Evolutionary conservation across 64 coral and sea anemone species (phyloP).

Genomic region (Acropora yongei): DNA sequence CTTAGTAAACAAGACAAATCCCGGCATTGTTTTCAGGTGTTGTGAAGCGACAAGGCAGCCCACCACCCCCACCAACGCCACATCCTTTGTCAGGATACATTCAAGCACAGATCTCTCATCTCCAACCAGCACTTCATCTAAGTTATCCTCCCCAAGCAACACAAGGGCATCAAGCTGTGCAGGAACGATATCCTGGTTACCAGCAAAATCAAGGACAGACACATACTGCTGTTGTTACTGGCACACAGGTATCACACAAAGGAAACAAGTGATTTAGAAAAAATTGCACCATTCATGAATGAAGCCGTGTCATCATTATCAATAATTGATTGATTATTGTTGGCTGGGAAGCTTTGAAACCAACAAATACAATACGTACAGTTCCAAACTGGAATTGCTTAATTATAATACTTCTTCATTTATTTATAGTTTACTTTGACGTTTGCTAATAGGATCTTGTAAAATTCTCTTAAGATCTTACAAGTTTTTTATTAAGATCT

Average conservation of each 20-base stretch:
- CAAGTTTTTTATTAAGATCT: no score
- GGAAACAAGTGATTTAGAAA: background rate
- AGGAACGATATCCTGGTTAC: slow-evolving; percentile 32
- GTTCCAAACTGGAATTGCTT: no score
- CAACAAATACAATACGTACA: no score
- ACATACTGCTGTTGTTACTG: background rate
- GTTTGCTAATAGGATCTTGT: no score
- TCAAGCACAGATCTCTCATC: slow-evolving; percentile 41
- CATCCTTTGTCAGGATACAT: slow-evolving; percentile 32
- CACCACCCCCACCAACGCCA: background rate
- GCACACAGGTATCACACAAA: background rate
- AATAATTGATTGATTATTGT: no score
- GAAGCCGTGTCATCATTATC: no score
- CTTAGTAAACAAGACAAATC: no score
- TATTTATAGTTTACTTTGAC: no score
- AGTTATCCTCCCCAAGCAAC: background rate
- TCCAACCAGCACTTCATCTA: background rate
- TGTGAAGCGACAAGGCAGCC: slow-evolving; percentile 27
- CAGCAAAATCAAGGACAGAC: slow-evolving; percentile 14
- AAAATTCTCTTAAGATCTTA: no score
- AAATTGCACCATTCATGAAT: no score
- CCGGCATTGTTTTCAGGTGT: slow-evolving; percentile 2
- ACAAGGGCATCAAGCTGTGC: background rate
- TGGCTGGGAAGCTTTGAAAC: no score
- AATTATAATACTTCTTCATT: no score